Evolutionary conservation across 2,888 invertebrate genomes (phyloP), one percentile per base, ranked within the genome.

Genomic region (Colostygia pectinataria): DNA sequence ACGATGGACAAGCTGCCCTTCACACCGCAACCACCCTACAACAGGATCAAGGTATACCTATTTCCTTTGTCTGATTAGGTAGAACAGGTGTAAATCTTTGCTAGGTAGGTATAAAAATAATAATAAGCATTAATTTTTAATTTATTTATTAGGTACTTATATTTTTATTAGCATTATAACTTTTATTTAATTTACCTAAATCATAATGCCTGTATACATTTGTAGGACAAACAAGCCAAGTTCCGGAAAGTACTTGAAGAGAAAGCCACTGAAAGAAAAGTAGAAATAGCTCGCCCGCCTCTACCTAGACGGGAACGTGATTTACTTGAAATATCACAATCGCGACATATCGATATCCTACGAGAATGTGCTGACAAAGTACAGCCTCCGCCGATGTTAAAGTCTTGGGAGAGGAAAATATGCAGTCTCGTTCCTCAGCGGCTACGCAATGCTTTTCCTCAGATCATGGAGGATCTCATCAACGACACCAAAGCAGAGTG

Each of bases 401-500:
- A 88, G 15, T 86, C 91, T 27, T 93, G 93, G 79, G 93, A 94
- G 74, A 69, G 83, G 5, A 92, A 91, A 65, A 94, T 95, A 47
- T 80, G 89, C 37, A 87, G 80, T 40, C 90, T 91, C 37, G 88
- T 93, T 0, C 92, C 92, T 0, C 70, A 76, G 0, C 85, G 87
- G 37, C 74, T 94, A n/a, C 91, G 92, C 49, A 77, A 77, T 18
- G 88, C 91, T 31, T 94, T 91, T 70, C 91, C 92, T 0, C 74
- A 83, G 15, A 66, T 93, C 0, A 84, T 92, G 25, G 83, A 91
- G 18, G 82, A 77, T 4, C 81, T 93, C 12, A 83, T 94, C 49
- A 65, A 79, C 2, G 93, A 93, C 65, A 90, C 90, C 32, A 88
- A 92, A 60, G 67, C 67, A 0, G 93, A 93, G 59, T 94, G 92